Evolutionary conservation across 2,888 invertebrate species (phyloP).

Genomic region (Drepanosiphum platanoidis): DNA sequence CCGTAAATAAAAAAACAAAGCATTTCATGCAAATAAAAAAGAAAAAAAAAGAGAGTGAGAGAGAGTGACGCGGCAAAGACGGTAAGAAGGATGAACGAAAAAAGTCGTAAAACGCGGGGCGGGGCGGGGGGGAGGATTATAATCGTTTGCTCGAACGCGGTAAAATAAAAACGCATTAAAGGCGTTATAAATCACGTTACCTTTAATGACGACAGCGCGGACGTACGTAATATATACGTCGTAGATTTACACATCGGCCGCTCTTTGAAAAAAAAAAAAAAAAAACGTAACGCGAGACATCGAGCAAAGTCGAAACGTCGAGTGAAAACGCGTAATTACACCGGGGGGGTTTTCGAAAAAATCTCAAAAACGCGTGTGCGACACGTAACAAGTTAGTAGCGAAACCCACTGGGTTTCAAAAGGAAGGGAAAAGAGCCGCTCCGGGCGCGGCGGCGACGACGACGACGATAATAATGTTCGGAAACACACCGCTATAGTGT

Average conservation of each 20-base stretch:
- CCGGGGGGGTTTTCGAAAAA: not conserved
- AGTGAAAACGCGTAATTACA: not conserved
- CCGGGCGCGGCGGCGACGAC: not conserved
- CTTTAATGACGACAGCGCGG: not conserved
- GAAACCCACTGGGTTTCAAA: not conserved
- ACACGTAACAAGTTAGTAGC: not conserved
- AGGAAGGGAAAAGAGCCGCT: not conserved
- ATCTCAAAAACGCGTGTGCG: not conserved
- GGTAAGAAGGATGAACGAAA: not conserved
- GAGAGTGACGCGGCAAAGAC: not conserved
- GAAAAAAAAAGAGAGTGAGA: not conserved
- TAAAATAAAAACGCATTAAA: constrained; percentile 1
- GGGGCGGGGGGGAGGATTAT: too few species aligned
- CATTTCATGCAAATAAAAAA: constrained; percentile 56
- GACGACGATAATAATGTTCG: not conserved
- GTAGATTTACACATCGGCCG: not conserved
- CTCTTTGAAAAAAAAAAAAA: too few species aligned
- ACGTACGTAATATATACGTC: too few species aligned
- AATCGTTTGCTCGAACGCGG: not conserved
- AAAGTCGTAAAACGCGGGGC: not conserved
- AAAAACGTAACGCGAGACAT: not conserved
- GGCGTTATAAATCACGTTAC: not conserved
- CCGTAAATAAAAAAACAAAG: constrained; percentile 62
- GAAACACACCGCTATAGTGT: not conserved
- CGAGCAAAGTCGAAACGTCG: not conserved